Percentiles rank a stretch among this genome's conserved stretches.
These are phyloP conservation scores for Menura novaehollandiae DNA, from an alignment of 2,113 vertebrate genomes.

Conservation along the genomic window DNA sequence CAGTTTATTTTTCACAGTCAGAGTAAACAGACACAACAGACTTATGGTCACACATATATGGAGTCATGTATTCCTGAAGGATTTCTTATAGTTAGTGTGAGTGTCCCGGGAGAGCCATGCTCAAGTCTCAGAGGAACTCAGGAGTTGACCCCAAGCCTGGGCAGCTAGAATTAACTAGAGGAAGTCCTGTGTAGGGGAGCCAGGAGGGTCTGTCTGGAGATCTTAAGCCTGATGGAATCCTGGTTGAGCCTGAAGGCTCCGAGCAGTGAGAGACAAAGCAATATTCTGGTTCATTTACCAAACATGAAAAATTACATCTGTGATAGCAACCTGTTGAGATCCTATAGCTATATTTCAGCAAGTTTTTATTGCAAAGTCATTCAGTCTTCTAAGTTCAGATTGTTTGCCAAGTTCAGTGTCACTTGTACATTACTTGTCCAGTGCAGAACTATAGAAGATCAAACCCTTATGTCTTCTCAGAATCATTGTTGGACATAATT, in stretches of 20 bases:
- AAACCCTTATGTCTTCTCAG: not conserved
- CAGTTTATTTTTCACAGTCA: not conserved
- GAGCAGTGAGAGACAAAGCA: not conserved
- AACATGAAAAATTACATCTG: not conserved
- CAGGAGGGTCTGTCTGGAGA: not conserved
- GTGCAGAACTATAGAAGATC: not conserved
- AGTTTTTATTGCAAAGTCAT: not conserved
- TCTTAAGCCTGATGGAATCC: not conserved
- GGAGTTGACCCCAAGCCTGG: not conserved
- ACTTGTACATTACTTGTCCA: not conserved
- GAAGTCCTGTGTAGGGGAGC: not conserved
- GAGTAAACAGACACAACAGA: not conserved
- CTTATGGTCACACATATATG: not conserved
- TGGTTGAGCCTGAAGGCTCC: not conserved
- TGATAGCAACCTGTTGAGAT: not conserved
- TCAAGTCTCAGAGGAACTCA: not conserved
- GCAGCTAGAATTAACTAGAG: not conserved
- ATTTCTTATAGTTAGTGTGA: not conserved
- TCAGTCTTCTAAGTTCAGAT: not conserved
- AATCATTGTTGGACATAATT: not conserved
- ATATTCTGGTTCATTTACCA: not conserved
- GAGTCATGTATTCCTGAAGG: not conserved
- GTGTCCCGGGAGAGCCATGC: not conserved
- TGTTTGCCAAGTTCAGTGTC: not conserved
- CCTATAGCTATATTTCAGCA: fast-evolving